Conservation (phyloP, 2,113 vertebrate genomes). For the Balaeniceps rex region DNA sequence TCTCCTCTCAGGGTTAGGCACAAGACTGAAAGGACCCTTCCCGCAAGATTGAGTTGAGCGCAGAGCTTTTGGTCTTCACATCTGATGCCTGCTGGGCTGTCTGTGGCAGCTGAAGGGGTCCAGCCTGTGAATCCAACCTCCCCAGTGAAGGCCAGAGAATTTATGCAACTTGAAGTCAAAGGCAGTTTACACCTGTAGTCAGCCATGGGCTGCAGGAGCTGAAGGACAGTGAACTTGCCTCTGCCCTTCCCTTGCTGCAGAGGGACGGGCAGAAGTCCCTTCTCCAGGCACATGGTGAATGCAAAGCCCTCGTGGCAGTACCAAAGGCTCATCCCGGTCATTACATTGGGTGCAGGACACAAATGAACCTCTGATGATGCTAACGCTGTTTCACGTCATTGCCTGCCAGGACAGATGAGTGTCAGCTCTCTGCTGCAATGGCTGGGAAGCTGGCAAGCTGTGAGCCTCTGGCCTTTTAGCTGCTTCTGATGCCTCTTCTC, state of each 20-base stretch:
- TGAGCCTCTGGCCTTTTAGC: neutral
- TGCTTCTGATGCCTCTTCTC: neutral
- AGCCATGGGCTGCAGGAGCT: neutral
- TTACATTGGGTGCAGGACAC: neutral
- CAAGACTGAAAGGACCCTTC: neutral
- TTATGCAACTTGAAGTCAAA: neutral
- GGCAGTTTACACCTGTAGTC: neutral
- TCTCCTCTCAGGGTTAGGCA: neutral
- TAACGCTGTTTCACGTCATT: neutral
- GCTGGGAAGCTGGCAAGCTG: fast-evolving
- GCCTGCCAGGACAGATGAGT: neutral
- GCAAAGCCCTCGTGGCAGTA: fast-evolving
- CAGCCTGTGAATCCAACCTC: neutral
- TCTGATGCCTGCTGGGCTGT: neutral
- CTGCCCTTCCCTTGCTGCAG: neutral
- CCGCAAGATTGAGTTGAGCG: neutral
- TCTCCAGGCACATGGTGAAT: neutral
- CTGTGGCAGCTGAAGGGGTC: neutral
- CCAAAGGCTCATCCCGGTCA: neutral
- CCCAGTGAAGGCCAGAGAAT: neutral
- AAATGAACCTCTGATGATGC: neutral
- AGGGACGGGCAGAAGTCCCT: neutral
- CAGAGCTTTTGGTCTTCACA: neutral
- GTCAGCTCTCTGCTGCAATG: neutral
- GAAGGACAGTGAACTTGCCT: neutral